Evolutionary conservation across 2,888 invertebrate genomes (phyloP).

Genomic region (Oasisia sp.): DNA sequence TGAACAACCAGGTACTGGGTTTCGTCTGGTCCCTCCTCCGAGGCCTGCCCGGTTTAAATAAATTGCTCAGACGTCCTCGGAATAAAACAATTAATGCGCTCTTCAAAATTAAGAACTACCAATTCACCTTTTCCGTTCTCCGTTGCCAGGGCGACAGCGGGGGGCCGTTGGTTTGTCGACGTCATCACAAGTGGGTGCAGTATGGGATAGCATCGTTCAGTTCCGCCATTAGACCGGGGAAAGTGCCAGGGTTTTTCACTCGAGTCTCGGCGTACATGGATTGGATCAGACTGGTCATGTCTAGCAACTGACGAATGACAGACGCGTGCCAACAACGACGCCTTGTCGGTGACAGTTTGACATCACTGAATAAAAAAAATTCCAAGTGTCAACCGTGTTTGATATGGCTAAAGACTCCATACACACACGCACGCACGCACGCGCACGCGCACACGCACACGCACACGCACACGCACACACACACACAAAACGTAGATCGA

Average conservation of each 20-base stretch:
- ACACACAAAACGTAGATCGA: too few species aligned
- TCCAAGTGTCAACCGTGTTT: background rate
- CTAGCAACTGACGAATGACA: background rate
- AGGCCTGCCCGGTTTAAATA: too few species aligned
- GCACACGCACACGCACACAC: too few species aligned
- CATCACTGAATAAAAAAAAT: background rate
- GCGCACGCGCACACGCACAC: too few species aligned
- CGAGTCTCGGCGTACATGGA: constrained; percentile 94
- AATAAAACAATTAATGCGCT: background rate
- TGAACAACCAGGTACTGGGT: too few species aligned
- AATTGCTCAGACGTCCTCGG: too few species aligned
- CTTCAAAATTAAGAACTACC: background rate
- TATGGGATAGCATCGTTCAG: constrained; percentile 90
- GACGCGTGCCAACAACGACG: background rate
- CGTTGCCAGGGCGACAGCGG: constrained; percentile 84
- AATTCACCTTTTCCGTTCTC: background rate
- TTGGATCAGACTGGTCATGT: constrained; percentile 76
- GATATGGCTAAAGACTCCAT: background rate
- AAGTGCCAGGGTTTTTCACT: constrained; percentile 95
- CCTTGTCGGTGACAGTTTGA: background rate
- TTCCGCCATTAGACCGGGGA: constrained; percentile 70
- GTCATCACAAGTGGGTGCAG: constrained; percentile 87
- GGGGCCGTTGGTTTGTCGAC: constrained; percentile 87
- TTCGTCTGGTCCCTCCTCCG: too few species aligned
- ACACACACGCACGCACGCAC: too few species aligned